Evolutionary conservation across 2,113 vertebrate species (phyloP).

Genomic region (Saguinus imperator): DNA sequence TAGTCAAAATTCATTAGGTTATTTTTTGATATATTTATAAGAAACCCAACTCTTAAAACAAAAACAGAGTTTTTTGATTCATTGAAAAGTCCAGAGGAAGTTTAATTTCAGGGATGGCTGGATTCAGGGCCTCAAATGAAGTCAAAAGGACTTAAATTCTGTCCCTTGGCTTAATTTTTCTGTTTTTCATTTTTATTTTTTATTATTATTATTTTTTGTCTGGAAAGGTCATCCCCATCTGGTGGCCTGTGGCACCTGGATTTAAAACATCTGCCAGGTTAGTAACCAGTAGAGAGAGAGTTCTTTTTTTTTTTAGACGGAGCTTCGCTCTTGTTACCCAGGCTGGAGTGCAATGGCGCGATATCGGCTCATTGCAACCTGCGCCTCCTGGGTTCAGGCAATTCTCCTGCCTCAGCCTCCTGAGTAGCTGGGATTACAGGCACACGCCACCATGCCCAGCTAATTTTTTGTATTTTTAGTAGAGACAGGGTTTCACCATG

Average conservation of each 20-base stretch:
- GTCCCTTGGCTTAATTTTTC: slow-evolving; percentile 2
- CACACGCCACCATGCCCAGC: no score
- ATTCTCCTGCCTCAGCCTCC: no score
- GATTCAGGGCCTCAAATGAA: neutral
- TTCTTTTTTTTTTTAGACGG: neutral
- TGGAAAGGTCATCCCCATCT: neutral
- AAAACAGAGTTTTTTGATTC: neutral
- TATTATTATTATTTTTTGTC: neutral
- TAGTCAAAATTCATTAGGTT: neutral
- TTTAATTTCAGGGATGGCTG: neutral
- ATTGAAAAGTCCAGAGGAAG: slow-evolving; percentile 2
- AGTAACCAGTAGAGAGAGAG: neutral
- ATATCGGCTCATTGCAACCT: no score
- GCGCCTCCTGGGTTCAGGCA: no score
- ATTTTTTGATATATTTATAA: slow-evolving; percentile 5
- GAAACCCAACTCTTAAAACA: slow-evolving; percentile 24
- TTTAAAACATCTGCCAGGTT: neutral
- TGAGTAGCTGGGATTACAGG: no score
- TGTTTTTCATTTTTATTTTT: slow-evolving; percentile 54
- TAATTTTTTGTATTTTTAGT: no score
- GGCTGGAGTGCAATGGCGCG: no score
- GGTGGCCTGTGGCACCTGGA: neutral
- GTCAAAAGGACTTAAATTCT: neutral
- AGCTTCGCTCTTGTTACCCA: no score
- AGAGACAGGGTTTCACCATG: no score